Evolutionary conservation across 2,113 vertebrate genomes (phyloP).

Genomic region (Brevimyrus niger): DNA sequence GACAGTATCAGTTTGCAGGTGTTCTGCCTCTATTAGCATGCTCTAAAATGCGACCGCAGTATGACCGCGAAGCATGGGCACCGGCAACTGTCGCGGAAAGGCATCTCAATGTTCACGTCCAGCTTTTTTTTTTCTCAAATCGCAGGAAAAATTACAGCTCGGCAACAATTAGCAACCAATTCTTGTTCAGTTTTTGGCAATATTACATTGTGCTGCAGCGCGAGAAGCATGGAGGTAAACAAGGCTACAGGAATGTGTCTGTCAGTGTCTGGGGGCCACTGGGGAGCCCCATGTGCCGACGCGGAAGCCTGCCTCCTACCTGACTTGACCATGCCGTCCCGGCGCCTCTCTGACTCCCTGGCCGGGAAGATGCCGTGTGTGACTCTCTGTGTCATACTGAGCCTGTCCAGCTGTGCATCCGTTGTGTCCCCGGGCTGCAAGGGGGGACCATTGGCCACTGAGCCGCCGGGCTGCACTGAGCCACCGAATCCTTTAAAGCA

Average conservation of each 20-base stretch:
- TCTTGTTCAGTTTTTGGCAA: neutral
- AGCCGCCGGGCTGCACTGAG: neutral
- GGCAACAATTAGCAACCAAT: neutral
- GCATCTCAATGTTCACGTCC: neutral
- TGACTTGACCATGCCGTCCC: slow-evolving; percentile 66
- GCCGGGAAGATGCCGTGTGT: slow-evolving; percentile 45
- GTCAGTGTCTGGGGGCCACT: neutral
- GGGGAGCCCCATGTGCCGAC: neutral
- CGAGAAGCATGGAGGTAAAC: neutral
- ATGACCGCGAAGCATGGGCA: neutral
- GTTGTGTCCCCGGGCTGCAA: slow-evolving; percentile 27
- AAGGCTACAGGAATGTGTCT: neutral
- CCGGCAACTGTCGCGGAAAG: neutral
- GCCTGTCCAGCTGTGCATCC: slow-evolving; percentile 26
- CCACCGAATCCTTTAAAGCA: slow-evolving; percentile 32
- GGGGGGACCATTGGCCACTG: slow-evolving; percentile 31
- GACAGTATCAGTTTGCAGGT: neutral
- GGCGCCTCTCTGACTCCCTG: slow-evolving; percentile 56
- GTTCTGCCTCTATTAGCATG: neutral
- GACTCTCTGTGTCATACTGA: slow-evolving; percentile 56
- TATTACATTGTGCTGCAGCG: neutral
- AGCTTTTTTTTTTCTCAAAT: neutral
- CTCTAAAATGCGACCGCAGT: neutral
- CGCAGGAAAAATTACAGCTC: neutral
- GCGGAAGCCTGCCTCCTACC: slow-evolving; percentile 56